phyloP scores from a whole-genome alignment of 2,888 invertebrate species.

The Tuberolachnus salignus region DNA sequence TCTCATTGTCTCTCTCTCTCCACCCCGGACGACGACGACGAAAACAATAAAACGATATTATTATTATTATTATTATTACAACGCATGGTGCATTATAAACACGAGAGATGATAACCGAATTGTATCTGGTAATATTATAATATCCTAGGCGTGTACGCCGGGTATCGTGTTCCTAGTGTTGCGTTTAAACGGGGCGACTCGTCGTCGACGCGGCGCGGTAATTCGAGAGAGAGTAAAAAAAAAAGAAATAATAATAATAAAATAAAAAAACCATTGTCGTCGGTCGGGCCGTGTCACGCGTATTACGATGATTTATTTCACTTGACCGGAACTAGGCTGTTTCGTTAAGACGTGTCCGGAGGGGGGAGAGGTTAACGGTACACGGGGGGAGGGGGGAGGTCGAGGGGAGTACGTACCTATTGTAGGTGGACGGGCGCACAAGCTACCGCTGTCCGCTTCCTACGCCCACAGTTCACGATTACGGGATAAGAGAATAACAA shows the following conservation, averaged over 20 bases:
- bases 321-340: constrained; percentile 56
- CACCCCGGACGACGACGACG: not conserved
- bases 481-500: constrained; percentile 23
- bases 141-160: not conserved
- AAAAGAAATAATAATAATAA: not conserved
- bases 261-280: constrained; percentile 37
- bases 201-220: constrained; percentile 21
- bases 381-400: not conserved
- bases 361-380: not conserved
- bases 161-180: constrained; percentile 1
- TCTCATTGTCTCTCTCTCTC: not conserved
- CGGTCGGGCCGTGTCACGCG: constrained; percentile 53
- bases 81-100: too few relatives aligned
- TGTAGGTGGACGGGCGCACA: constrained; percentile 44
- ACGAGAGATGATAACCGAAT: not conserved
- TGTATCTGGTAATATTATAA: not conserved
- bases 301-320: constrained; percentile 55
- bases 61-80: too few relatives aligned
- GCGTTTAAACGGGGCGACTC: constrained; percentile 42
- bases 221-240: constrained; percentile 28
- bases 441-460: constrained; percentile 53
- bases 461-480: constrained; percentile 55
- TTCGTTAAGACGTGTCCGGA: not conserved
- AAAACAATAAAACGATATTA: constrained; percentile 44
- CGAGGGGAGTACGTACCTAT: constrained; percentile 7